These are phyloP conservation scores for Hydrozoanthus tunicans DNA, from an alignment of 64 coral and sea anemone genomes.

Conservation along the genomic window DNA sequence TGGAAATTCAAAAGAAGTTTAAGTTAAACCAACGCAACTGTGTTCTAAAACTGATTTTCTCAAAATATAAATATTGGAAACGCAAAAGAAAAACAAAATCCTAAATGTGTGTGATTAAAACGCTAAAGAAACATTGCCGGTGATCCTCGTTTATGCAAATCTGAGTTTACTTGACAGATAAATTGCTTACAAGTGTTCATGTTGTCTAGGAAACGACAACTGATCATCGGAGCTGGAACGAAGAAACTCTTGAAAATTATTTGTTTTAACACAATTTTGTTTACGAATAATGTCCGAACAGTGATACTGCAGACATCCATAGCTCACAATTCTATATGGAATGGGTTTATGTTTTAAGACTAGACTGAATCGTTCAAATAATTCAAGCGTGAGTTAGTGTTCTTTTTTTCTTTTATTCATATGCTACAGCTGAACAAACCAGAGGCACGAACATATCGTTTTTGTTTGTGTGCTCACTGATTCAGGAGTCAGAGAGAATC, in stretches of 20 bases:
- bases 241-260: not conserved
- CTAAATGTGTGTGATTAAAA: not conserved
- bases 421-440: not conserved
- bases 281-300: not conserved
- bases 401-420: not conserved
- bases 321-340: no score
- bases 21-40: not conserved
- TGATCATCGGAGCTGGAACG: not conserved
- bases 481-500: not conserved
- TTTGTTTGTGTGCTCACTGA: not conserved
- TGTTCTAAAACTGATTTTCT: not conserved
- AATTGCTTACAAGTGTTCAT: constrained; percentile 13
- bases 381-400: not conserved
- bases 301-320: no score
- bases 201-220: constrained; percentile 14
- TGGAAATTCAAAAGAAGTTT: not conserved
- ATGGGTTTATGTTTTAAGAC: not conserved
- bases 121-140: no score
- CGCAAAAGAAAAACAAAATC: not conserved
- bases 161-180: not conserved
- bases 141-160: not conserved
- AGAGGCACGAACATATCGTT: not conserved
- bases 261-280: not conserved
- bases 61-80: not conserved
- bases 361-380: not conserved